Evolutionary conservation across 2,888 invertebrate species (phyloP).

Genomic region (Cybosia mesomella): DNA sequence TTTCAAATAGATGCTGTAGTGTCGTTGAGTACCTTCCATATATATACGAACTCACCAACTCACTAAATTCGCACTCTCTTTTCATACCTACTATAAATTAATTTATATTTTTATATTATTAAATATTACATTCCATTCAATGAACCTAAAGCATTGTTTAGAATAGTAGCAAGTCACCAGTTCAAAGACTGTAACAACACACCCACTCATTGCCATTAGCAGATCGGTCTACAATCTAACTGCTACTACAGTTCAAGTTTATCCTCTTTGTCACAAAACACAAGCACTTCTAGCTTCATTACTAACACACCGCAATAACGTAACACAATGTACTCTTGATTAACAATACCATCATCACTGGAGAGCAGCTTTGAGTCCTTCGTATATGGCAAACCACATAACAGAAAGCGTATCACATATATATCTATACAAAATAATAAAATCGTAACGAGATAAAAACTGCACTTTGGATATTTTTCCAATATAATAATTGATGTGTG

Average conservation of each 20-base stretch:
- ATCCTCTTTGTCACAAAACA: conserved; percentile 32
- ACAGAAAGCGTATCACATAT: conserved; percentile 39
- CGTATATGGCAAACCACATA: conserved; percentile 28
- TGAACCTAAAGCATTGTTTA: not conserved
- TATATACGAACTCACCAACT: too few relatives aligned
- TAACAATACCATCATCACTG: conserved; percentile 45
- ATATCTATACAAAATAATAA: too few relatives aligned
- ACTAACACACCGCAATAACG: conserved; percentile 28
- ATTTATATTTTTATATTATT: not conserved
- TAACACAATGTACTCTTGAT: conserved; percentile 49
- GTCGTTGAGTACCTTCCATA: too few relatives aligned
- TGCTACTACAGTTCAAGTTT: conserved; percentile 7
- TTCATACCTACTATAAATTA: not conserved
- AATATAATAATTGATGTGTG: too few relatives aligned
- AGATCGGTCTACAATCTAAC: not conserved
- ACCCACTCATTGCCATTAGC: conserved; percentile 4
- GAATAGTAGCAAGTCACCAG: not conserved
- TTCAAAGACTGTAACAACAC: conserved; percentile 6
- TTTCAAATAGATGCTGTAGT: too few relatives aligned
- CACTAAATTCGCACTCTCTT: too few relatives aligned
- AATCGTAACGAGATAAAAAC: too few relatives aligned
- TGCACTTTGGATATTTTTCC: too few relatives aligned
- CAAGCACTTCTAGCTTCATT: conserved; percentile 10
- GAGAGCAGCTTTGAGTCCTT: conserved; percentile 39
- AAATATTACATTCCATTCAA: not conserved